Evolutionary conservation across 2,888 invertebrate genomes (phyloP).

Genomic region (Lasioglossum pauxillum): DNA sequence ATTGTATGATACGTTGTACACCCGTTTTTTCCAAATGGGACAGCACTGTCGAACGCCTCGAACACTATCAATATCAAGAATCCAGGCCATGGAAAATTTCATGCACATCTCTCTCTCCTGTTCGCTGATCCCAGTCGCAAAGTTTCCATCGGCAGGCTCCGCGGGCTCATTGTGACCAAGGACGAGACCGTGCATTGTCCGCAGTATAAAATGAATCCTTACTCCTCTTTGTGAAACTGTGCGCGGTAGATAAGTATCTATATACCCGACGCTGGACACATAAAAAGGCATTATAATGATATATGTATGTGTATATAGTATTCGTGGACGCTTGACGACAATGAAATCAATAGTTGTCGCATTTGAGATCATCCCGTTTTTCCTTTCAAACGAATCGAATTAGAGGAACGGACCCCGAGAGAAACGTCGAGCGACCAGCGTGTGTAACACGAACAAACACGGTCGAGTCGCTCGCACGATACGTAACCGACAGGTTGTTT

Average conservation of each 20-base stretch:
- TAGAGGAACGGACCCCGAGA: constrained; percentile 10
- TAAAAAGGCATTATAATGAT: constrained; percentile 5
- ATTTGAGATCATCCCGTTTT: constrained; percentile 62
- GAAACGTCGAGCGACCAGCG: constrained; percentile 8
- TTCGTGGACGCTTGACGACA: constrained; percentile 1
- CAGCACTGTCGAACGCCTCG: not conserved
- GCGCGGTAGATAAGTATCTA: constrained; percentile 30
- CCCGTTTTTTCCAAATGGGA: not conserved
- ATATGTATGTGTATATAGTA: not conserved
- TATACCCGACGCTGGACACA: constrained; percentile 23
- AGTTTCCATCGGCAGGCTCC: constrained; percentile 60
- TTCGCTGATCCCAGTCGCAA: constrained; percentile 47
- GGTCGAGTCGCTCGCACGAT: constrained; percentile 16
- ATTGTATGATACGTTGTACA: not conserved
- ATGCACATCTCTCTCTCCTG: not conserved
- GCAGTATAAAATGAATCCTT: constrained; percentile 39
- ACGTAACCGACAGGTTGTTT: constrained; percentile 9
- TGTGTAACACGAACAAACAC: constrained; percentile 10
- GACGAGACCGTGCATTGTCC: constrained; percentile 46
- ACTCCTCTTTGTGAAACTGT: constrained; percentile 31
- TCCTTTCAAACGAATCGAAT: constrained; percentile 52
- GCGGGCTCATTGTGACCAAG: constrained; percentile 70
- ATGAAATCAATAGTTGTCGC: constrained; percentile 25
- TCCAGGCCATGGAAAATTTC: constrained; percentile 2
- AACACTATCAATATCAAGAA: constrained; percentile 7